Conservation (phyloP, 2,888 invertebrate species). For the Cerastoderma edule region DNA sequence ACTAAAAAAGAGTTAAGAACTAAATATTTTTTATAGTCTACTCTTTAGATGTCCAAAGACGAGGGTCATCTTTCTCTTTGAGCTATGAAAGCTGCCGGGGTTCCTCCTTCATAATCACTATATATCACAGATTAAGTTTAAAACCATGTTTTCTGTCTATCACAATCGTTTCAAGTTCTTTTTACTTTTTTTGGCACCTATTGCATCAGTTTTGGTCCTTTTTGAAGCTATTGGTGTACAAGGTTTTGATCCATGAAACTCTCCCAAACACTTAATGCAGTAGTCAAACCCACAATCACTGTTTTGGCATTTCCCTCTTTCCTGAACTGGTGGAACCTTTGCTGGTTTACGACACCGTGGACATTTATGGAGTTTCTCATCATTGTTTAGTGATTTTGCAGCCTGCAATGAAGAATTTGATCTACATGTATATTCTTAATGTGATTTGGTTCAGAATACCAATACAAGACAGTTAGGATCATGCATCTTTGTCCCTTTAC, state of each 20-base stretch:
- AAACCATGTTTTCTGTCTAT: no score
- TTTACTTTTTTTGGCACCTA: slow-evolving; percentile 71
- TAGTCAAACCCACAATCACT: slow-evolving; percentile 67
- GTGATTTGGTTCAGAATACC: no score
- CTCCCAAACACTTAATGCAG: slow-evolving; percentile 70
- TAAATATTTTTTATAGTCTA: no score
- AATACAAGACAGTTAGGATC: no score
- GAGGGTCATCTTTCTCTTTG: no score
- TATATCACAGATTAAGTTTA: no score
- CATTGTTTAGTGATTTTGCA: slow-evolving; percentile 67
- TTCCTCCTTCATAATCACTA: no score
- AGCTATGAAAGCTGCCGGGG: no score
- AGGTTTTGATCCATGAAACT: slow-evolving; percentile 66
- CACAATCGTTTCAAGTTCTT: slow-evolving; percentile 70
- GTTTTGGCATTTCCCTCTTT: slow-evolving; percentile 69
- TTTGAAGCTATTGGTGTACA: slow-evolving; percentile 64
- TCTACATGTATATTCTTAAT: no score
- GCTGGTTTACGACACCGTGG: slow-evolving; percentile 72
- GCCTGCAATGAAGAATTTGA: slow-evolving; percentile 56
- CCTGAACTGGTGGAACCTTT: slow-evolving; percentile 67
- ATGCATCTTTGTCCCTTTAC: no score
- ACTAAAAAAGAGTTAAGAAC: no score
- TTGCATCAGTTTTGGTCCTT: slow-evolving; percentile 62
- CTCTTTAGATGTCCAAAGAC: no score
- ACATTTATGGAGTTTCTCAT: slow-evolving; percentile 74